Conservation (phyloP, 2,888 invertebrate genomes). For the Philopedon plagiatum region DNA sequence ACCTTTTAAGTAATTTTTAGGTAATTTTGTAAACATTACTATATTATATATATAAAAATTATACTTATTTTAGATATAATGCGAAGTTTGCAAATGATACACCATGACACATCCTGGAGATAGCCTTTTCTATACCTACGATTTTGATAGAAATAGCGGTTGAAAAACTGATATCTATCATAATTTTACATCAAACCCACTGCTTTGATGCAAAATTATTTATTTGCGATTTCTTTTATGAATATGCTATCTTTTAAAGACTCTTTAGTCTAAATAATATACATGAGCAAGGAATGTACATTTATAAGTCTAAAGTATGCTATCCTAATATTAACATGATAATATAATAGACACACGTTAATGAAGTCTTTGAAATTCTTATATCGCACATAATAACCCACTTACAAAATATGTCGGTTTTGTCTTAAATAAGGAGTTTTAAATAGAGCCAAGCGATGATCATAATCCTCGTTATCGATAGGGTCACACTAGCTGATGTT, state of each 20-base stretch:
- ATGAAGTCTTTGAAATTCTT: slow-evolving; percentile 46
- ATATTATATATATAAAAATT: no score
- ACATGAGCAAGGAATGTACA: slow-evolving; percentile 52
- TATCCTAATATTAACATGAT: slow-evolving; percentile 27
- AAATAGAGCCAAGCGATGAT: slow-evolving; percentile 36
- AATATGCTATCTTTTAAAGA: slow-evolving; percentile 16
- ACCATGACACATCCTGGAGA: not conserved
- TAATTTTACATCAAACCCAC: not conserved
- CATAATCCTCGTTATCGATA: slow-evolving; percentile 29
- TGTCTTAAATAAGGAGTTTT: slow-evolving; percentile 22
- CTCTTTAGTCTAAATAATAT: slow-evolving; percentile 30
- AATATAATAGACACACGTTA: slow-evolving; percentile 38
- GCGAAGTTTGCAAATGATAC: not conserved
- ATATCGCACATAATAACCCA: slow-evolving; percentile 20
- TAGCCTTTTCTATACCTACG: not conserved
- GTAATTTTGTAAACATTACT: no score
- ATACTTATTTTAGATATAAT: not conserved
- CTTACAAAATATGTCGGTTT: not conserved
- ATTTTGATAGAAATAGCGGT: not conserved
- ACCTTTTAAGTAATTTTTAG: no score
- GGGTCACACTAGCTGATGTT: slow-evolving; percentile 9
- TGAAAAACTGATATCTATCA: not conserved
- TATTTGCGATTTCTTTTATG: not conserved
- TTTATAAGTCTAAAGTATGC: slow-evolving; percentile 26
- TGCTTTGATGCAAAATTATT: not conserved